phyloP scores from a whole-genome alignment of 2,888 invertebrate genomes.

The Polia nebulosa region DNA sequence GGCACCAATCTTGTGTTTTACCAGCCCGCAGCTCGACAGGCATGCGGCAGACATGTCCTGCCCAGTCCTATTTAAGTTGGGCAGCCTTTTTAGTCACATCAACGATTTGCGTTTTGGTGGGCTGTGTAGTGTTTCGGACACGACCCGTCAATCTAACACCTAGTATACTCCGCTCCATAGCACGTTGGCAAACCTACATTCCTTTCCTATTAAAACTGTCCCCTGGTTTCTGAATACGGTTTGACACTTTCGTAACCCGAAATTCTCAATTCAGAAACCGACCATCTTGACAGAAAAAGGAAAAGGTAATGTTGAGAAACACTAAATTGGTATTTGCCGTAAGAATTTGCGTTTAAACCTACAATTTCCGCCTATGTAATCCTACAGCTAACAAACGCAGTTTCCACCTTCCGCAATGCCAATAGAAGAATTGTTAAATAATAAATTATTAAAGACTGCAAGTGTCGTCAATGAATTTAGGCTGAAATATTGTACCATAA shows the following conservation, averaged over 20 bases:
- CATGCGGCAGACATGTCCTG: too few species aligned
- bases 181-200: too few species aligned
- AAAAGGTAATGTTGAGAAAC: background rate
- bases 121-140: too few species aligned
- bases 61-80: too few species aligned
- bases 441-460: slow-evolving; percentile 21
- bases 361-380: slow-evolving; percentile 1
- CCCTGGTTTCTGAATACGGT: background rate
- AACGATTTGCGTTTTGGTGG: too few species aligned
- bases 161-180: too few species aligned
- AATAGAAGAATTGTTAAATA: background rate
- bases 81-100: too few species aligned
- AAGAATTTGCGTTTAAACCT: background rate
- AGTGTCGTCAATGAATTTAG: slow-evolving; percentile 22
- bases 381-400: too few species aligned
- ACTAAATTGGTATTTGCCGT: background rate
- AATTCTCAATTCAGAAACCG: background rate
- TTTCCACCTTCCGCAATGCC: background rate
- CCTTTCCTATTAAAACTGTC: background rate
- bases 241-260: background rate
- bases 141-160: too few species aligned
- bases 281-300: background rate
- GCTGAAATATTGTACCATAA: background rate
- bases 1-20: too few species aligned
- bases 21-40: too few species aligned